Conservation (phyloP, 1,140 invertebrate species). For the Caenorhabditis tropicalis region DNA sequence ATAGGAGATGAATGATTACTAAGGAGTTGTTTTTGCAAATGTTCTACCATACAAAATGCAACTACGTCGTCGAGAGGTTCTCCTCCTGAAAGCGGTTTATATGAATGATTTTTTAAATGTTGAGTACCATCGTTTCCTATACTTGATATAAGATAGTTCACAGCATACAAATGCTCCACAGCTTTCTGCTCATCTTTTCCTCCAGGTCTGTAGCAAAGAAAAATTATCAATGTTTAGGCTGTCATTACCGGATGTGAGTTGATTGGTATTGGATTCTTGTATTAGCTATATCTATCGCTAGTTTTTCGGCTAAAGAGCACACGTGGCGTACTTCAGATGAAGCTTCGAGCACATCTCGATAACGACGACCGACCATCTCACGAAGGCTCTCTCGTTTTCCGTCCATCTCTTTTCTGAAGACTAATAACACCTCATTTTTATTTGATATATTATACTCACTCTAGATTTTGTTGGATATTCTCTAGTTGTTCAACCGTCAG, state of each 20-base stretch:
- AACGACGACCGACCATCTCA: constrained; percentile 72
- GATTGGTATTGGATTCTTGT: constrained; percentile 5
- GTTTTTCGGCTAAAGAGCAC: not conserved
- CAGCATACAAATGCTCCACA: constrained; percentile 8
- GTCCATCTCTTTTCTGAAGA: constrained; percentile 66
- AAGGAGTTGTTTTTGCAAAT: constrained; percentile 1
- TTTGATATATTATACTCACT: constrained; percentile 50
- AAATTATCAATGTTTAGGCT: not conserved
- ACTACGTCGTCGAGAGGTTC: constrained; percentile 20
- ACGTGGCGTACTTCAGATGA: constrained; percentile 66
- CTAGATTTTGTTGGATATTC: constrained; percentile 61
- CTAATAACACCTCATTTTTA: not conserved
- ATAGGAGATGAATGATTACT: constrained; percentile 11
- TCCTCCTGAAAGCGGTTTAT: not conserved
- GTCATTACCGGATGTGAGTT: not conserved
- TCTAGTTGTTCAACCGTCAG: constrained; percentile 69
- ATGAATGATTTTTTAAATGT: not conserved
- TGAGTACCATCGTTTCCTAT: not conserved
- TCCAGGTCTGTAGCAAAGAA: not conserved
- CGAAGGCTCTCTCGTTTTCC: constrained; percentile 75
- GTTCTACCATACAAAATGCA: constrained; percentile 1
- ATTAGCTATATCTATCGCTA: not conserved
- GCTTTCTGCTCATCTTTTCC: constrained; percentile 21
- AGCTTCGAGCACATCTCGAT: constrained; percentile 72
- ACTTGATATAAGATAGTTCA: constrained; percentile 10